A percentile compares a stretch with the other conserved stretches of the same genome.
Evolutionary conservation across 1,140 invertebrate species (phyloP).

Genomic region (Odontomachus brunneus): DNA sequence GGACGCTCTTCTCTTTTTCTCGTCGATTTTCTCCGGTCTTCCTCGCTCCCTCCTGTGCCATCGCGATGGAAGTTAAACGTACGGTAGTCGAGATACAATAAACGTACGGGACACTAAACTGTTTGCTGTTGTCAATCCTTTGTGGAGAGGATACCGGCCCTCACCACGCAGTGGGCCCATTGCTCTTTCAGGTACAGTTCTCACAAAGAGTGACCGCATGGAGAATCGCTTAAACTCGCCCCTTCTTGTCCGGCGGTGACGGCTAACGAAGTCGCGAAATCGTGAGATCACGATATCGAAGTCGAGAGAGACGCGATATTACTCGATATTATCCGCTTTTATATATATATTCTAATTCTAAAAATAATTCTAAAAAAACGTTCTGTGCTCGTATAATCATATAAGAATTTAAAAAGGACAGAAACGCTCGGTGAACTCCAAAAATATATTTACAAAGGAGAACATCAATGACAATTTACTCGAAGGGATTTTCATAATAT

Average conservation of each 20-base stretch:
- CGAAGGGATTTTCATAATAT: too few relatives aligned
- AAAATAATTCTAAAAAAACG: too few relatives aligned
- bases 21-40: conserved; percentile 22
- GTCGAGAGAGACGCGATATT: too few relatives aligned
- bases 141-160: conserved; percentile 66
- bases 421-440: too few relatives aligned
- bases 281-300: not conserved
- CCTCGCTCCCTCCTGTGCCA: conserved; percentile 56
- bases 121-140: conserved; percentile 84
- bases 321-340: too few relatives aligned
- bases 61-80: conserved; percentile 73
- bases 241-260: not conserved
- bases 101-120: conserved; percentile 84
- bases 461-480: too few relatives aligned
- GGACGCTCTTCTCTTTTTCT: conserved; percentile 53
- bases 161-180: not conserved
- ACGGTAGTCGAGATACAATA: conserved; percentile 82
- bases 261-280: not conserved
- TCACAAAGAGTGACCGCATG: conserved; percentile 9
- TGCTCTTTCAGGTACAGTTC: conserved; percentile 44
- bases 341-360: too few relatives aligned
- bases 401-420: too few relatives aligned
- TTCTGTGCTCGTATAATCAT: too few relatives aligned
- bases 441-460: too few relatives aligned
- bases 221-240: not conserved